phyloP scores from a whole-genome alignment of 2,888 invertebrate genomes.

The Ormyrus labotus region DNA sequence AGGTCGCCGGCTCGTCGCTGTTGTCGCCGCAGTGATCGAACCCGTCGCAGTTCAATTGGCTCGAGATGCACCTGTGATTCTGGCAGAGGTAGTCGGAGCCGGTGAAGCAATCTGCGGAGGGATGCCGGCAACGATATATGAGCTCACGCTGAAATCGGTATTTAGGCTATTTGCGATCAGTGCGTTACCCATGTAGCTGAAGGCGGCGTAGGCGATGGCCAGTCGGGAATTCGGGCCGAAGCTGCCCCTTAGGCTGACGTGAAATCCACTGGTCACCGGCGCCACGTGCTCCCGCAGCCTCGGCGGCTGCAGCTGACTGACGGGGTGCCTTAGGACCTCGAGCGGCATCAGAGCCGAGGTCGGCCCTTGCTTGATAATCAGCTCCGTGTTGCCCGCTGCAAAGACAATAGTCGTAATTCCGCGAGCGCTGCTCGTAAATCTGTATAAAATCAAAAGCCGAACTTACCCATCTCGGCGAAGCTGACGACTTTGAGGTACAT shows the following conservation, averaged over 20 bases:
- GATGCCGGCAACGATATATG: no score
- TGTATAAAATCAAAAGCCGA: background rate
- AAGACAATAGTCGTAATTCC: background rate
- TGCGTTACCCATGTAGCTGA: slow-evolving; percentile 81
- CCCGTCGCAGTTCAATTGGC: slow-evolving; percentile 83
- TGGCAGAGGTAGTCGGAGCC: slow-evolving; percentile 84
- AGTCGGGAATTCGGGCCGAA: slow-evolving; percentile 81
- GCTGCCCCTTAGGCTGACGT: slow-evolving; percentile 82
- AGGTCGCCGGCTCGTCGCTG: slow-evolving; percentile 82
- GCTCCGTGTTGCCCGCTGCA: slow-evolving; percentile 79
- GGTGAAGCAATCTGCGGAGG: slow-evolving; percentile 80
- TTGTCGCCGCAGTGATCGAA: slow-evolving; percentile 87
- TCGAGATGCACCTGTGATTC: slow-evolving; percentile 84
- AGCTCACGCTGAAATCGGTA: no score
- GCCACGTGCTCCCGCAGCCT: slow-evolving; percentile 80
- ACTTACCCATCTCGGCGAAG: slow-evolving; percentile 79
- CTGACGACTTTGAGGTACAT: slow-evolving; percentile 80
- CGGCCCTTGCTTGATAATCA: slow-evolving; percentile 82
- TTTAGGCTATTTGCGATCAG: no score
- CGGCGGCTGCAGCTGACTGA: slow-evolving; percentile 69
- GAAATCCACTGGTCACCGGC: slow-evolving; percentile 82
- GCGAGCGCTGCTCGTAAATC: background rate
- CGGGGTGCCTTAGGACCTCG: slow-evolving; percentile 80
- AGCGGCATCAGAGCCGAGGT: slow-evolving; percentile 81
- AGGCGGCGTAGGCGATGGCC: slow-evolving; percentile 83